A percentile compares a stretch with the other conserved stretches of the same genome.
Evolutionary conservation across 2,888 invertebrate genomes (phyloP).

Genomic region (Eumacrocentrus americanus): DNA sequence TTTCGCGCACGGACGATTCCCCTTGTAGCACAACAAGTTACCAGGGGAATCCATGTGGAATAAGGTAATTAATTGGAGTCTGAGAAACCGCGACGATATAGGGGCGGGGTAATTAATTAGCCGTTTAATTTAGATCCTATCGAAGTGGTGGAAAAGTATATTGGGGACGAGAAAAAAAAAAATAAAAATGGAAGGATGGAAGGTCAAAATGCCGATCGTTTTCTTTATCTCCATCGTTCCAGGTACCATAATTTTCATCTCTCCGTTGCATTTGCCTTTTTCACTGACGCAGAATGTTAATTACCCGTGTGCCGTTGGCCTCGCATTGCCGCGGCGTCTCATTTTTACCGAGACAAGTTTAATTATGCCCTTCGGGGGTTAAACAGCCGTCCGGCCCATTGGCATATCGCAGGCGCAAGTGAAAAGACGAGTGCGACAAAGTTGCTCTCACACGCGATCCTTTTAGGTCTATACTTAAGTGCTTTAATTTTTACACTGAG

Average conservation of each 20-base stretch:
- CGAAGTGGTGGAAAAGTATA: slow-evolving; percentile 29
- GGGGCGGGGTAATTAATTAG: slow-evolving; percentile 50
- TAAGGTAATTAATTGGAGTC: slow-evolving; percentile 38
- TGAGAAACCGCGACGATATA: slow-evolving; percentile 34
- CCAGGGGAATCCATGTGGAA: slow-evolving; percentile 14
- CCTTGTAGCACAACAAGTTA: neutral
- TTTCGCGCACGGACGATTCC: slow-evolving; percentile 7
- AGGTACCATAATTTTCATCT: slow-evolving; percentile 18
- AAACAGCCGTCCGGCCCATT: slow-evolving; percentile 30
- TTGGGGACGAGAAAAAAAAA: neutral
- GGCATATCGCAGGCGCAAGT: slow-evolving; percentile 15
- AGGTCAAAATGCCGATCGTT: slow-evolving; percentile 24
- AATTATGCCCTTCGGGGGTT: slow-evolving; percentile 46
- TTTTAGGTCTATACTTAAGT: neutral
- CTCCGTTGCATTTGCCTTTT: slow-evolving; percentile 1
- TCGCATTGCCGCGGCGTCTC: slow-evolving; percentile 32
- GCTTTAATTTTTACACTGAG: neutral
- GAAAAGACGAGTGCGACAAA: neutral
- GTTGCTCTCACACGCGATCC: neutral
- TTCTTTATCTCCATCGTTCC: slow-evolving; percentile 14
- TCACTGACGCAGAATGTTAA: slow-evolving; percentile 36
- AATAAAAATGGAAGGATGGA: slow-evolving; percentile 12
- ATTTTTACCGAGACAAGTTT: slow-evolving; percentile 50
- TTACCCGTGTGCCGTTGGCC: slow-evolving; percentile 34
- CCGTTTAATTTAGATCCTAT: slow-evolving; percentile 54